Conservation (phyloP, 37 sponge, comb jelly and placozoan genomes). For the Chondrosia reniformis region DNA sequence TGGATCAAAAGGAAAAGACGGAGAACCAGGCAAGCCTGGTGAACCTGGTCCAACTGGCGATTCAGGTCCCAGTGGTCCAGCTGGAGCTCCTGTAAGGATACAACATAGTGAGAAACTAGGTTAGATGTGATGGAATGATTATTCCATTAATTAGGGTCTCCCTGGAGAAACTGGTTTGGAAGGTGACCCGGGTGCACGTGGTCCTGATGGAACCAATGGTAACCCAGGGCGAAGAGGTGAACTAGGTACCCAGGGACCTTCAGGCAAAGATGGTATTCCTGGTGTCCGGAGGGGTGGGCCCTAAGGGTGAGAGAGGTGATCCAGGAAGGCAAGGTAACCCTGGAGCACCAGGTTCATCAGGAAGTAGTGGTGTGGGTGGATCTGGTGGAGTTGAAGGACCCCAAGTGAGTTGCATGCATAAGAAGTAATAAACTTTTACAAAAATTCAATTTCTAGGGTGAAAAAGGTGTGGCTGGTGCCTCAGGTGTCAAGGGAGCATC, state of each 20-base stretch:
- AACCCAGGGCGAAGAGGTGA: neutral
- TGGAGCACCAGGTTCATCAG: neutral
- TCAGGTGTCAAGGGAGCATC: neutral
- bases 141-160: too few relatives aligned
- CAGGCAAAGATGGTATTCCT: slow-evolving; percentile 9
- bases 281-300: neutral
- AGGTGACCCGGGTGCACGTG: neutral
- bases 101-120: too few relatives aligned
- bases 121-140: too few relatives aligned
- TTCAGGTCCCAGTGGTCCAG: neutral
- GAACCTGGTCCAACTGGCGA: slow-evolving; percentile 8
- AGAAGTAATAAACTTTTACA: too few relatives aligned
- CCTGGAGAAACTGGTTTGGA: neutral
- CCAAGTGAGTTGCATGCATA: too few relatives aligned
- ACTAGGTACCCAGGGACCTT: neutral
- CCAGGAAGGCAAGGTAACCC: neutral
- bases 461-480: neutral
- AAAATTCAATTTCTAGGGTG: too few relatives aligned
- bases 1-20: slow-evolving; percentile 10
- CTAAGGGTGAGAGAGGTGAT: neutral
- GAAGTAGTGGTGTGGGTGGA: neutral
- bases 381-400: neutral
- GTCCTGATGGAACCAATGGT: neutral
- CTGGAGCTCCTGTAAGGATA: neutral
- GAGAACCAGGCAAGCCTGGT: neutral